A percentile compares a stretch with the other conserved stretches of the same genome.
These are phyloP conservation scores for Camptogramma bilineatum DNA, from an alignment of 2,888 invertebrate genomes.

Conservation along the genomic window DNA sequence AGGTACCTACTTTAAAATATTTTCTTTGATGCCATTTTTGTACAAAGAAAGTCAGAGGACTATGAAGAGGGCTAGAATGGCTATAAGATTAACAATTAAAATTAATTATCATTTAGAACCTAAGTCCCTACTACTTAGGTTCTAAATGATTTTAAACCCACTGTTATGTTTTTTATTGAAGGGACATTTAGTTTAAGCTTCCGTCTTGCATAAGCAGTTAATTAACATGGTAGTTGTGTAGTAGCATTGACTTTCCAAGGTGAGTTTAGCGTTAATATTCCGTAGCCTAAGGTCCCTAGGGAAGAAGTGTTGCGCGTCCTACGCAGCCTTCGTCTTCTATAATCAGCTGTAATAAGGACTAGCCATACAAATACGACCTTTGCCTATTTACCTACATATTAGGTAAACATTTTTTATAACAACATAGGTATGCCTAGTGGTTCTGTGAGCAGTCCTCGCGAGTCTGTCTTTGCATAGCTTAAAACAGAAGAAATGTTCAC, in stretches of 20 bases:
- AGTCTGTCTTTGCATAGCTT: too few species aligned
- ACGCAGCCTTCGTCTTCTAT: constrained; percentile 60
- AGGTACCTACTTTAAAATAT: constrained; percentile 45
- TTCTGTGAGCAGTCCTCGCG: too few species aligned
- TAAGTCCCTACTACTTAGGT: too few species aligned
- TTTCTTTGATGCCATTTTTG: constrained; percentile 34
- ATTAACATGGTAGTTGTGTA: constrained; percentile 37
- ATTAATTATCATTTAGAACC: too few species aligned
- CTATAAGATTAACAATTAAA: too few species aligned
- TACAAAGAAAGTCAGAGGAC: constrained; percentile 29
- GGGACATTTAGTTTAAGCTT: constrained; percentile 23
- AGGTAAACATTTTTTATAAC: not conserved
- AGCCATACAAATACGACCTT: constrained; percentile 9
- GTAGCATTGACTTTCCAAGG: constrained; percentile 40
- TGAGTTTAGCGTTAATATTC: constrained; percentile 44
- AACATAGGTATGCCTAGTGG: too few species aligned
- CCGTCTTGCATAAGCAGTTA: constrained; percentile 35
- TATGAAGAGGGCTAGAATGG: too few species aligned
- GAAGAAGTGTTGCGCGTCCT: constrained; percentile 46
- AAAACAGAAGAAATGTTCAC: too few species aligned
- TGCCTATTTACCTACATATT: not conserved
- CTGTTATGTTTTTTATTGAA: constrained; percentile 11
- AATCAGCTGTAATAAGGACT: constrained; percentile 36
- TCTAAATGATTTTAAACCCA: too few species aligned
- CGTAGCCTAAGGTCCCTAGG: constrained; percentile 52